Evolutionary conservation across 2,888 invertebrate species (phyloP), one percentile per base, ranked within the genome.

Genomic region (Ophioninae sp.): DNA sequence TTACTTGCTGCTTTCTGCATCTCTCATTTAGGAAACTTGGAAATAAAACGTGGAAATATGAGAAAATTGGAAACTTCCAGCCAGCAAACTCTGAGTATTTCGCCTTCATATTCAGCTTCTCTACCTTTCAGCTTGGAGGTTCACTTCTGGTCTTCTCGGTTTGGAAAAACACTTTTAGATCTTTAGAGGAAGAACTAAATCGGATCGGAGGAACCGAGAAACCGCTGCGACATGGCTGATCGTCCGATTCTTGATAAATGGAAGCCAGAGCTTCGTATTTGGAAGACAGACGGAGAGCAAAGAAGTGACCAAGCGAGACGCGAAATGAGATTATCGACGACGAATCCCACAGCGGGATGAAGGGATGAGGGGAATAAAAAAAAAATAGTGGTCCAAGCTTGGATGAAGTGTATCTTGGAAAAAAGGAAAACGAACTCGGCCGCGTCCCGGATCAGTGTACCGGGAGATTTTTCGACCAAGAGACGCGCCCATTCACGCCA

Each of bases 401-500:
- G 65, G 68, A 71, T n/a, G 76, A 71, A 44, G 68, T 37, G 79
- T 68, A 77, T 20, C 69, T 78, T 64, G 69, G 44, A 73, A 80
- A 71, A 71, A 79, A 79, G 74, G 67, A 77, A 64, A 61, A 73
- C 39, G 30, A 63, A 75, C 51, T 56, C 51, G 17, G 44, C 75
- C 41, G 76, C 58, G 65, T 30, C 59, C 37, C 37, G 59, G 41
- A 44, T 41, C 30, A 22, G 51, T 68, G 73, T 23, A 64, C 9
- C 13, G 22, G 30, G 56, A 61, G 68, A 68, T 74, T 73, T 71
- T 72, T 39, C 65, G 73, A 74, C 51, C 64, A 65, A 75, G 64
- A 51, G 83, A 78, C 78, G 81, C 79, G 85, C 73, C 82, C 85
- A 85, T 85, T 85, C 81, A 81, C 83, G 81, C 81, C 85, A 77